phyloP scores from a whole-genome alignment of 92 coral and sea anemone species.

The Desmophyllum pertusum region DNA sequence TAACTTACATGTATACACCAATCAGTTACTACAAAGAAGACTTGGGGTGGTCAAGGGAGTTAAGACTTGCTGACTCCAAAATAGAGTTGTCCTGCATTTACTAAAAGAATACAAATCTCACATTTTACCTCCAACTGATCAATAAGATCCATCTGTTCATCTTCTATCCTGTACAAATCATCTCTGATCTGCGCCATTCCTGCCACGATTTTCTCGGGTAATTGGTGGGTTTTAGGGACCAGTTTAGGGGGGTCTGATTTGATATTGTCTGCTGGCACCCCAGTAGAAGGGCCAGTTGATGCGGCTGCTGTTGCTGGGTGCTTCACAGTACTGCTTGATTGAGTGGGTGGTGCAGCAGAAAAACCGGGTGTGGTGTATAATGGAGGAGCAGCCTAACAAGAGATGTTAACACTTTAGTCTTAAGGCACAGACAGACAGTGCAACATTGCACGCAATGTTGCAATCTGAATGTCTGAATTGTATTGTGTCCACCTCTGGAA shows the following conservation, averaged over 20 bases:
- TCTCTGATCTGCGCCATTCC: conserved; percentile 74
- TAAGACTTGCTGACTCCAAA: not conserved
- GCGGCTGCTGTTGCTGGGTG: conserved; percentile 33
- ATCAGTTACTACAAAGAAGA: too few relatives aligned
- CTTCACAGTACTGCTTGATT: conserved; percentile 31
- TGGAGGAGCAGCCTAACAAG: conserved; percentile 84
- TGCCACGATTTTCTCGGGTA: conserved; percentile 68
- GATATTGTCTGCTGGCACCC: conserved; percentile 13
- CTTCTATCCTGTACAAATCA: conserved; percentile 80
- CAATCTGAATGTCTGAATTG: too few relatives aligned
- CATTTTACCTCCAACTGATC: conserved; percentile 87
- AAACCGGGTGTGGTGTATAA: conserved; percentile 29
- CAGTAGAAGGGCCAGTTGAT: conserved; percentile 22
- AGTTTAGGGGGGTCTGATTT: conserved; percentile 52
- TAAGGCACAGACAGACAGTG: too few relatives aligned
- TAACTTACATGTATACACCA: too few relatives aligned
- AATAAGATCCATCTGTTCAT: conserved; percentile 76
- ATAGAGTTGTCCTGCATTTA: not conserved
- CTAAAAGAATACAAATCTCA: not conserved
- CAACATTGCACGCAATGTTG: too few relatives aligned
- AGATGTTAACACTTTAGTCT: not conserved
- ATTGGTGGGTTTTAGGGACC: conserved; percentile 39
- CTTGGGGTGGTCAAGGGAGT: too few relatives aligned
- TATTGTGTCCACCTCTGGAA: too few relatives aligned
- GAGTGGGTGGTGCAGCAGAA: conserved; percentile 7